These are phyloP conservation scores for Acrobasis consociella DNA, from an alignment of 2,888 invertebrate species.

Conservation along the genomic window DNA sequence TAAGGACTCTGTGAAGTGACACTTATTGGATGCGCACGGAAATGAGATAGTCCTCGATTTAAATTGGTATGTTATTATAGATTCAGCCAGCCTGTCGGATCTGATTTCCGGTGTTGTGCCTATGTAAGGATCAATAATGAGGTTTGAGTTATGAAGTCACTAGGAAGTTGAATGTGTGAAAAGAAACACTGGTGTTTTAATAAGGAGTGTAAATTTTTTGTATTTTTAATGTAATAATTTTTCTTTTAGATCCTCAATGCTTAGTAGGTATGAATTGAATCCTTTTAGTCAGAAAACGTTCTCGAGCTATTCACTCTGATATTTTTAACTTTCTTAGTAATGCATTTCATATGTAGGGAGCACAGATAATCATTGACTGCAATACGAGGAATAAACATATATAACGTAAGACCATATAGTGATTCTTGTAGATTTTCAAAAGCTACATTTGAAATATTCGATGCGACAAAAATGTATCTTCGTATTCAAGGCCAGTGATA, in stretches of 20 bases:
- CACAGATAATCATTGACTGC: background rate
- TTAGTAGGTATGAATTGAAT: no score
- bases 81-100: conserved; percentile 32
- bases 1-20: conserved; percentile 54
- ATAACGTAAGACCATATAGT: background rate
- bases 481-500: conserved; percentile 2
- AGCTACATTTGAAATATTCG: background rate
- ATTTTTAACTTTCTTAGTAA: background rate
- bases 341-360: background rate
- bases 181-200: background rate
- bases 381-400: background rate
- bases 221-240: no score
- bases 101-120: conserved; percentile 46
- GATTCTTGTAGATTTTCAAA: background rate
- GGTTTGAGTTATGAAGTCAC: conserved; percentile 60
- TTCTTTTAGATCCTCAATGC: no score
- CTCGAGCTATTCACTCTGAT: background rate
- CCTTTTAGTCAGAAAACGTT: no score
- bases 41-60: conserved; percentile 67
- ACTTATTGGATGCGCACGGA: conserved; percentile 55
- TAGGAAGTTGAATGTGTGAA: conserved; percentile 28
- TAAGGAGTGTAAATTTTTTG: no score
- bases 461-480: background rate
- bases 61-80: conserved; percentile 54
- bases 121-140: conserved; percentile 58